These are phyloP conservation scores for Spermophilus dauricus DNA, from an alignment of 2,113 vertebrate genomes.

Conservation along the genomic window DNA sequence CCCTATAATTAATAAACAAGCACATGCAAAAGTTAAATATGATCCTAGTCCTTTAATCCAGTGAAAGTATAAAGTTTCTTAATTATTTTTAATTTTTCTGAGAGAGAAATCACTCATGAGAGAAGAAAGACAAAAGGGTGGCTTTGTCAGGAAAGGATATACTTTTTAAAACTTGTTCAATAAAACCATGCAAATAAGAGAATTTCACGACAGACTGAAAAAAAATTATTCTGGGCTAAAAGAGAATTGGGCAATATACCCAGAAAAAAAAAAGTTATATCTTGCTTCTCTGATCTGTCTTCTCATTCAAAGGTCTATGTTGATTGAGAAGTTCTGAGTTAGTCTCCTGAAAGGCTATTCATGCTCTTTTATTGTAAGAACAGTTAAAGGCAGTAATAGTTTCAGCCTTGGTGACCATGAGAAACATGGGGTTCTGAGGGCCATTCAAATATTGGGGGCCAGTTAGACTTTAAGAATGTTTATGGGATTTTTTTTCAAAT, in stretches of 20 bases:
- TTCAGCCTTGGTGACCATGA: not conserved
- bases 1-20: slow-evolving; percentile 80
- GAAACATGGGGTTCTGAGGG: not conserved
- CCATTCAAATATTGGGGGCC: not conserved
- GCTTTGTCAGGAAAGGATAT: not conserved
- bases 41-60: slow-evolving; percentile 73
- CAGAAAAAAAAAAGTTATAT: not conserved
- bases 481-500: slow-evolving; percentile 67
- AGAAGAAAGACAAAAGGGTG: not conserved
- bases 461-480: slow-evolving; percentile 60
- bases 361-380: not conserved
- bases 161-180: slow-evolving; percentile 23
- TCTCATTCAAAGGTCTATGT: not conserved
- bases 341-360: not conserved
- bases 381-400: not conserved
- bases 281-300: slow-evolving; percentile 35
- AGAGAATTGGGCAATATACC: not conserved
- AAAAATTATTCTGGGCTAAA: not conserved
- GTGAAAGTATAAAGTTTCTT: slow-evolving; percentile 69
- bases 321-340: not conserved
- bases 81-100: slow-evolving; percentile 77
- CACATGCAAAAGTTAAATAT: slow-evolving; percentile 77
- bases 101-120: slow-evolving; percentile 27
- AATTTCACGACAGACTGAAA: not conserved
- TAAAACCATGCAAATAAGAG: slow-evolving; percentile 53